Conservation (phyloP, 2,888 invertebrate species). For the Rutpela maculata region DNA sequence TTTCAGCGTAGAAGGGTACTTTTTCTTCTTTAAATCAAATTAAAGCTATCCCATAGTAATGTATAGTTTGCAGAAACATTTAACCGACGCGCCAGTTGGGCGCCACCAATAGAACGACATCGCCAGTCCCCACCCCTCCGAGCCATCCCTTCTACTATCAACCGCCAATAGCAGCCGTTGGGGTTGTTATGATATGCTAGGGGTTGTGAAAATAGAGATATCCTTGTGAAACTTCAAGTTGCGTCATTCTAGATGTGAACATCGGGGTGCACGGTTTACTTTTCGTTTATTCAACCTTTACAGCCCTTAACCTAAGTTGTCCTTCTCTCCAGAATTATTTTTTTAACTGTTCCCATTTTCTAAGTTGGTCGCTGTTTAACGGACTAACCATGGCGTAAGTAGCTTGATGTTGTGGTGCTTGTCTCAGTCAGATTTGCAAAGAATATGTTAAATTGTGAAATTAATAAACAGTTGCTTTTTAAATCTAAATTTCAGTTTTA, state of each 20-base stretch:
- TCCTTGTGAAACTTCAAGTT: slow-evolving; percentile 57
- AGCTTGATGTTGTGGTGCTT: slow-evolving; percentile 29
- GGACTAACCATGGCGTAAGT: slow-evolving; percentile 36
- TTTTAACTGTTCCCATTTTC: slow-evolving; percentile 12
- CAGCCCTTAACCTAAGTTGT: slow-evolving; percentile 34
- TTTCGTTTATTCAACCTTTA: slow-evolving; percentile 44
- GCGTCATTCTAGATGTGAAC: slow-evolving; percentile 65
- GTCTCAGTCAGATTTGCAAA: slow-evolving; percentile 1
- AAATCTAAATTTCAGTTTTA: not conserved
- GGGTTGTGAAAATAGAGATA: slow-evolving; percentile 57
- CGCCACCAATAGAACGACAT: slow-evolving; percentile 63
- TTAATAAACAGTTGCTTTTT: not conserved
- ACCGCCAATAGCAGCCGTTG: slow-evolving; percentile 49
- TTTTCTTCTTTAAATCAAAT: slow-evolving; percentile 47
- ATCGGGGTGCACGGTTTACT: slow-evolving; percentile 60
- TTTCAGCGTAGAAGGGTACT: slow-evolving; percentile 32
- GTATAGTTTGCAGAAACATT: slow-evolving; percentile 63
- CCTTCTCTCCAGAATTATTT: slow-evolving; percentile 32
- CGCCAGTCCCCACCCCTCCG: slow-evolving; percentile 38
- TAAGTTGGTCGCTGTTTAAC: slow-evolving; percentile 28
- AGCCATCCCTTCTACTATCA: slow-evolving; percentile 39
- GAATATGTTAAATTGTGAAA: not conserved
- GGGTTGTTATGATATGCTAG: slow-evolving; percentile 42
- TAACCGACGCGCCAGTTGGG: slow-evolving; percentile 73
- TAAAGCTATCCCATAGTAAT: slow-evolving; percentile 47